A percentile compares a stretch with the other conserved stretches of the same genome.
Conservation (phyloP, 2,113 vertebrate genomes). For the Butorides virescens region DNA sequence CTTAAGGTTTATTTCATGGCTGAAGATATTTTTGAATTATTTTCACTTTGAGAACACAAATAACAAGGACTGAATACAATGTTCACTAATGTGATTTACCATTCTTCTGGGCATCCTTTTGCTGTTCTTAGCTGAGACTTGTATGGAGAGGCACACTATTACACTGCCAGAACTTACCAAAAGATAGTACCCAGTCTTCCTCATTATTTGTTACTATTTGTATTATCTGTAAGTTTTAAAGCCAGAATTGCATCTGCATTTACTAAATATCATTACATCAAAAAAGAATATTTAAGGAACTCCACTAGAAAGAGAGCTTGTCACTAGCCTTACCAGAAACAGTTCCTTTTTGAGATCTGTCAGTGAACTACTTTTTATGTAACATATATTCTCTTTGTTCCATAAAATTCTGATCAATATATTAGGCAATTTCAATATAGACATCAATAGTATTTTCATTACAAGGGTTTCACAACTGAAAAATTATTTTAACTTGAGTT, state of each 20-base stretch:
- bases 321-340: not conserved
- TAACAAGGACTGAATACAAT: not conserved
- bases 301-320: not conserved
- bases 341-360: not conserved
- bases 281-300: not conserved
- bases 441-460: not conserved
- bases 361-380: not conserved
- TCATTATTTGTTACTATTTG: not conserved
- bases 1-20: not conserved
- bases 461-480: not conserved
- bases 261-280: not conserved
- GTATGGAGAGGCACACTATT: not conserved
- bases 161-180: not conserved
- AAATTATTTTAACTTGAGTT: not conserved
- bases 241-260: not conserved
- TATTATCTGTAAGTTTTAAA: not conserved
- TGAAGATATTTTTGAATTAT: not conserved
- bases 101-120: not conserved
- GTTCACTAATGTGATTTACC: fast-evolving
- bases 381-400: not conserved
- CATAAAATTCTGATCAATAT: not conserved
- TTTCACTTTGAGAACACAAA: not conserved
- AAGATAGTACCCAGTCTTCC: not conserved
- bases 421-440: not conserved
- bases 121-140: not conserved